phyloP scores from a whole-genome alignment of 1,140 invertebrate genomes.

The Chironomus tepperi region DNA sequence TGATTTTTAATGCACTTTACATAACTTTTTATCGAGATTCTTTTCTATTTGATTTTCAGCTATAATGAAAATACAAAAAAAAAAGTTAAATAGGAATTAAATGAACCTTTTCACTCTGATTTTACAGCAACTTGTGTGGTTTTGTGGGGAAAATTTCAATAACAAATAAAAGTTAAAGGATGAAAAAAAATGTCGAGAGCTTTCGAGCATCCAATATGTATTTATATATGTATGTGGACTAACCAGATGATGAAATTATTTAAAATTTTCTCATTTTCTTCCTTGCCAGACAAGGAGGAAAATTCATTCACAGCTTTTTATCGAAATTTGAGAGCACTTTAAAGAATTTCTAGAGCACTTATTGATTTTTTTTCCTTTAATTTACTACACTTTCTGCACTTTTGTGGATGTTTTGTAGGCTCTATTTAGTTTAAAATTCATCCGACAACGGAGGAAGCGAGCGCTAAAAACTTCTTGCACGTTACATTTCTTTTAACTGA shows the following conservation, averaged over 20 bases:
- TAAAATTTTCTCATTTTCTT: background rate
- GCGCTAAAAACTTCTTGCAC: background rate
- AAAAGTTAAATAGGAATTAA: background rate
- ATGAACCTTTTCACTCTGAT: background rate
- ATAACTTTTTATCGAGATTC: background rate
- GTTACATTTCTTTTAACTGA: slow-evolving; percentile 14
- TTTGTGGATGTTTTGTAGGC: background rate
- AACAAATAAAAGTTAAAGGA: background rate
- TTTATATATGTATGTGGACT: background rate
- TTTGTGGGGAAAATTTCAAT: background rate
- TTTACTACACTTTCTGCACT: background rate
- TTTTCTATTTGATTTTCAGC: background rate
- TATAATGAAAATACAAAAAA: background rate
- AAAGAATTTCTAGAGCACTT: background rate
- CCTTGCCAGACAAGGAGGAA: background rate
- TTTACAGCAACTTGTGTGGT: background rate
- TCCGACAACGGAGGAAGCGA: slow-evolving; percentile 3
- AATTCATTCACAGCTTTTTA: background rate
- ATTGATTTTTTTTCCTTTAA: slow-evolving; percentile 10
- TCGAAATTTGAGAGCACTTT: slow-evolving; percentile 9
- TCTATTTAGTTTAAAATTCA: background rate
- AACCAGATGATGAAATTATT: background rate
- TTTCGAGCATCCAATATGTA: too few relatives aligned
- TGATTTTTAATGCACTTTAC: background rate
- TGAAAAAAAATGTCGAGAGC: background rate